Conservation (phyloP, 2,888 invertebrate genomes). For the Brenthis hecate region DNA sequence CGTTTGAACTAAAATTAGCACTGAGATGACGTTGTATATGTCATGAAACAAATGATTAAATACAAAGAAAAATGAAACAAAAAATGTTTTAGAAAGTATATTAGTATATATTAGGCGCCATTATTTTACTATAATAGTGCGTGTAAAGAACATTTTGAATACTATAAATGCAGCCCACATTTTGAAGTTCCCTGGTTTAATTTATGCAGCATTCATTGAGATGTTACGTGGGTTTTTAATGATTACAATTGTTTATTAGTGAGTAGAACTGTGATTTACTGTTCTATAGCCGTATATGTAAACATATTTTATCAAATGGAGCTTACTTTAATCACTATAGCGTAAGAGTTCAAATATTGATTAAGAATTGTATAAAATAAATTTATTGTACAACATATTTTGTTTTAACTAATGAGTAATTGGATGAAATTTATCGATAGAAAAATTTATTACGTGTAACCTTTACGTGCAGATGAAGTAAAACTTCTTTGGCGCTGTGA, state of each 20-base stretch:
- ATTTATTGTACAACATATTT: constrained; percentile 4
- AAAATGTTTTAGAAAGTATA: no score
- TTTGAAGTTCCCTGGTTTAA: constrained; percentile 21
- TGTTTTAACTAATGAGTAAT: background rate
- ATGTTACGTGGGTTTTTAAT: constrained; percentile 36
- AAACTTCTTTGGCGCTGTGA: no score
- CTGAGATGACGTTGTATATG: no score
- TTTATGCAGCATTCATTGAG: constrained; percentile 37
- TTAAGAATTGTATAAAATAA: background rate
- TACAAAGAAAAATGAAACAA: no score
- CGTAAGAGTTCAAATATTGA: constrained; percentile 12
- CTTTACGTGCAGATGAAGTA: no score
- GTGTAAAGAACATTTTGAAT: background rate
- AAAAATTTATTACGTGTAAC: no score
- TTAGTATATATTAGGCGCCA: no score
- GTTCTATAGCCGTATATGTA: constrained; percentile 16
- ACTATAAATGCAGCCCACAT: background rate
- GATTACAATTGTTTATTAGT: constrained; percentile 32
- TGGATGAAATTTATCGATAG: no score
- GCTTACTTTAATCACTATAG: constrained; percentile 11
- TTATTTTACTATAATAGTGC: no score
- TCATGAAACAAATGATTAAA: no score
- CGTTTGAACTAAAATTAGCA: no score
- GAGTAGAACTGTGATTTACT: constrained; percentile 24
- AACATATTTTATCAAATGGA: constrained; percentile 12